Base-by-base conservation (phyloP, 2,888 invertebrate genomes). In the Bombylius discolor region DNA sequence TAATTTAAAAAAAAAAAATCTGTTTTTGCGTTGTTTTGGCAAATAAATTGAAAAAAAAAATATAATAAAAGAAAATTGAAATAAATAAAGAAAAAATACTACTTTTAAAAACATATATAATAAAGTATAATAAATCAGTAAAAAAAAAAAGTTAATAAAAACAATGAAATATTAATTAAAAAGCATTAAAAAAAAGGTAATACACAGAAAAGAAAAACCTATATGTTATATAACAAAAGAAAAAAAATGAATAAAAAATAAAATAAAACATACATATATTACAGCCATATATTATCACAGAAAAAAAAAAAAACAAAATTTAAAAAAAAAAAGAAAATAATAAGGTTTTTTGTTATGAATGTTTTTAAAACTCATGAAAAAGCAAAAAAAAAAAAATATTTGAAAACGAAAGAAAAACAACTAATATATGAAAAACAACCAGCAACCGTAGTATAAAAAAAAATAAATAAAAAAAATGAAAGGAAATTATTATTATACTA, bases 1-100 rank as follows among this genome's bases (percentile, higher is more conserved):
- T 47, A 47, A 53, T 34, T 60, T 59, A 61, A 56, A 56, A 60
- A 59, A 58, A 56, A 57, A 62, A 57, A 58, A 56, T 58, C 51
- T 45, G 14, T 45, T 45, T 23, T 14, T 44, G 44, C 14, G 45
- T 45, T 45, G 14, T 45, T 44, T 45, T n/a, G 45, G 14, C 14
- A 45, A 45, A 50, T 50, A 55, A 53, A 55, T 51, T 32, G 11
- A 11, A 42, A 36, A 7, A 42, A 42, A 42, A 42, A 5, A 42
- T 11, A 42, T 11, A 42, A 42, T 11, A 42, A 5, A 11, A 11
- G 11, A 11, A 42, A 42, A 42, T 42, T 36, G 4, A 36, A 36
- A 36, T 8, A 42, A 11, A 11, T 42, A 42, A 42, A 42, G 4
- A 42, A 42, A 42, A 42, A 42, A 23, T 23, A 23, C 23, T 23